Conservation (phyloP, 2,888 invertebrate species). For the Miltochrista miniata region DNA sequence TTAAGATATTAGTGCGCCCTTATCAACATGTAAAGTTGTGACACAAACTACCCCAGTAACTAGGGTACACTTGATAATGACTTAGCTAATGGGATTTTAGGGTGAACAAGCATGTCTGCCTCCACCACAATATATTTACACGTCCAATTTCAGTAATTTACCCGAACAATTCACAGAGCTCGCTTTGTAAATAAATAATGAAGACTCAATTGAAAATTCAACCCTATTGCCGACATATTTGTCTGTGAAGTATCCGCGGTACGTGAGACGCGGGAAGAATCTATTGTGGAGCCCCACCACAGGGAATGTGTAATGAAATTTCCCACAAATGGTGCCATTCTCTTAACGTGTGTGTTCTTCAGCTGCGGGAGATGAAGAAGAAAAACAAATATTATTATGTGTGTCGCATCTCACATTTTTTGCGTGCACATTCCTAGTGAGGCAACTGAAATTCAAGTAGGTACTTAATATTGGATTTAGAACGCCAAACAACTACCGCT, state of each 20-base stretch:
- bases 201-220: slow-evolving; percentile 54
- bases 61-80: slow-evolving; percentile 31
- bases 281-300: slow-evolving; percentile 55
- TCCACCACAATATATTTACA: slow-evolving; percentile 31
- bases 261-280: slow-evolving; percentile 53
- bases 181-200: slow-evolving; percentile 49
- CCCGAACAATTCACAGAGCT: slow-evolving; percentile 39
- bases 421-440: background rate
- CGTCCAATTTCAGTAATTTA: slow-evolving; percentile 40
- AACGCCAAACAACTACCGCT: too few relatives aligned
- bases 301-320: slow-evolving; percentile 66
- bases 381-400: slow-evolving; percentile 48
- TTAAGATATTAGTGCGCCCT: slow-evolving; percentile 5
- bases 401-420: slow-evolving; percentile 26
- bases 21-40: slow-evolving; percentile 30
- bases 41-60: slow-evolving; percentile 24
- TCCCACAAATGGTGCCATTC: slow-evolving; percentile 58
- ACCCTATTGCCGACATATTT: slow-evolving; percentile 52
- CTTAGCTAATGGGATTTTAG: slow-evolving; percentile 35
- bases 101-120: slow-evolving; percentile 24
- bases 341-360: slow-evolving; percentile 55
- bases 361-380: slow-evolving; percentile 30
- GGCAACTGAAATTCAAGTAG: too few relatives aligned
- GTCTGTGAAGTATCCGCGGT: slow-evolving; percentile 51
- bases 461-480: too few relatives aligned